These are phyloP conservation scores for Sisyra terminalis DNA, from an alignment of 2,888 invertebrate genomes.

Conservation along the genomic window DNA sequence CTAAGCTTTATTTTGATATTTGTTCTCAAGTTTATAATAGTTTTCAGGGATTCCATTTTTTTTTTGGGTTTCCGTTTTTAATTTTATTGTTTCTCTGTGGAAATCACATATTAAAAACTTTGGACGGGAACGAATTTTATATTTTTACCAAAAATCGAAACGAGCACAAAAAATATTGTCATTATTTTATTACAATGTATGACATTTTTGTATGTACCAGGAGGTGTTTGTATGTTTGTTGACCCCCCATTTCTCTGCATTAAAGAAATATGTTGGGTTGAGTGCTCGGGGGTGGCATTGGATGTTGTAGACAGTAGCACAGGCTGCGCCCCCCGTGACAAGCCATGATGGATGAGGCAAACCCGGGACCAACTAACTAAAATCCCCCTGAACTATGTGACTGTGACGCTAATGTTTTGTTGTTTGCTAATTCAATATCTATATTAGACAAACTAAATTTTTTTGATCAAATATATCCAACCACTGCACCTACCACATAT, in stretches of 20 bases:
- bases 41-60: not conserved
- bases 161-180: not conserved
- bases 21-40: not conserved
- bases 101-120: too few species aligned
- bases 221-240: not conserved
- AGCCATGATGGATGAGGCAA: constrained; percentile 32
- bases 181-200: not conserved
- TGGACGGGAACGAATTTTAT: not conserved
- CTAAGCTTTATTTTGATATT: not conserved
- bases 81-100: too few species aligned
- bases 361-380: constrained; percentile 23
- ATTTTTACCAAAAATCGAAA: not conserved
- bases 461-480: too few species aligned
- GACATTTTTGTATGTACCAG: not conserved
- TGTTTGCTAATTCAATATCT: constrained; percentile 4
- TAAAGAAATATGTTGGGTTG: not conserved
- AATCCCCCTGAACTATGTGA: constrained; percentile 24
- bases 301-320: constrained; percentile 1
- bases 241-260: not conserved
- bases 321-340: constrained; percentile 25
- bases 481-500: too few species aligned
- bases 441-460: too few species aligned
- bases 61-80: not conserved
- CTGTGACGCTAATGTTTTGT: constrained; percentile 18
- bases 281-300: not conserved